Conservation (phyloP, 2,888 invertebrate genomes). For the Dryadula phaetusa region DNA sequence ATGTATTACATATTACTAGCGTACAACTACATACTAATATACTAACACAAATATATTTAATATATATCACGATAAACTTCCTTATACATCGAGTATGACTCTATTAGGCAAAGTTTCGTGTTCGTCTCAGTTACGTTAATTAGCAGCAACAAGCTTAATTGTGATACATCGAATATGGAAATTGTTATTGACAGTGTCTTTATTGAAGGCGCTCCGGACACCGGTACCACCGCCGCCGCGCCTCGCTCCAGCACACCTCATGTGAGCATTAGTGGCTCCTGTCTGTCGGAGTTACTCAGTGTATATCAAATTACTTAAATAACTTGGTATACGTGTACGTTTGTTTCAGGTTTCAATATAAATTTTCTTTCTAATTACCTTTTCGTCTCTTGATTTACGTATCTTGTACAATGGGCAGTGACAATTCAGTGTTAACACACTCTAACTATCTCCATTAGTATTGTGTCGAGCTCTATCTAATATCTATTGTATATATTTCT, state of each 20-base stretch:
- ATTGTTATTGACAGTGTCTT: constrained; percentile 19
- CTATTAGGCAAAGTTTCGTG: not conserved
- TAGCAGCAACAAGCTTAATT: not conserved
- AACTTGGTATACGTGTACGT: too few relatives aligned
- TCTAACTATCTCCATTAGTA: too few relatives aligned
- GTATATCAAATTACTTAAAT: not conserved
- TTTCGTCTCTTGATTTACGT: too few relatives aligned
- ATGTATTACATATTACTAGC: too few relatives aligned
- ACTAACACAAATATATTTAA: not conserved
- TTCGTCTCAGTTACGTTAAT: not conserved
- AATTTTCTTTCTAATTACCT: too few relatives aligned
- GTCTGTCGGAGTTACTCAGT: not conserved
- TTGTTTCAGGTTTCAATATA: too few relatives aligned
- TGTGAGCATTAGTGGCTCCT: not conserved
- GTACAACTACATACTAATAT: too few relatives aligned
- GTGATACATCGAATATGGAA: constrained; percentile 19
- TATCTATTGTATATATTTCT: too few relatives aligned
- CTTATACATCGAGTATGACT: not conserved
- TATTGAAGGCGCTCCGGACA: not conserved
- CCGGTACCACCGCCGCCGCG: not conserved
- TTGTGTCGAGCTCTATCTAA: too few relatives aligned
- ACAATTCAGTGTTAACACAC: too few relatives aligned
- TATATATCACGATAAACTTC: not conserved
- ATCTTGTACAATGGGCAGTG: too few relatives aligned
- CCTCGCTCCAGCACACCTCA: not conserved